These are phyloP conservation scores for Kryptopterus vitreolus DNA, from an alignment of 2,797 vertebrate genomes.

Conservation along the genomic window DNA sequence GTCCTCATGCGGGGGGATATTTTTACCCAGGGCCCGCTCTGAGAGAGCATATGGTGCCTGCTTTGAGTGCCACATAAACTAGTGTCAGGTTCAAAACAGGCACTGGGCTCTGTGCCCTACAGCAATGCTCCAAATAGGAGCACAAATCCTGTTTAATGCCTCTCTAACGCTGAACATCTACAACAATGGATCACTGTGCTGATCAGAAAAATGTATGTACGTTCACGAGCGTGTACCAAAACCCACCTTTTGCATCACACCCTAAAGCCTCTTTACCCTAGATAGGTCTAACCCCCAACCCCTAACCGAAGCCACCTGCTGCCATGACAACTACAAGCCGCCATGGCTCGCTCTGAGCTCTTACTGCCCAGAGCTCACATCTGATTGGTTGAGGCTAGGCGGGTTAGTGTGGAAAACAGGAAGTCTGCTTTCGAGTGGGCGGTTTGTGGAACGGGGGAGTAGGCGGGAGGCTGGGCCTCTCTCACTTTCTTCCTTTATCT, in stretches of 20 bases:
- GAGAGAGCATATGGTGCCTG: conserved; percentile 77
- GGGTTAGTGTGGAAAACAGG: conserved; percentile 79
- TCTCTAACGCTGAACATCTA: conserved; percentile 19
- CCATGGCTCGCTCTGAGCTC: conserved; percentile 64
- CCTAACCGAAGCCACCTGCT: conserved; percentile 65
- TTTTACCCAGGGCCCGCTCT: conserved; percentile 74
- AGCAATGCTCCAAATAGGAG: conserved; percentile 66
- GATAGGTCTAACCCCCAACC: conserved; percentile 25
- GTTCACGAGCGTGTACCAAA: background rate
- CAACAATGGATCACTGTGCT: conserved; percentile 11
- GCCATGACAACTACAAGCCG: conserved; percentile 67
- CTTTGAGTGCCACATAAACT: conserved; percentile 73
- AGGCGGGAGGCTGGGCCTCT: conserved; percentile 67
- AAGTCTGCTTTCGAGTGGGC: conserved; percentile 76
- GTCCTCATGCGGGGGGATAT: conserved; percentile 70
- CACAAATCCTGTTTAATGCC: conserved; percentile 48
- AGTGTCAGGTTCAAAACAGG: conserved; percentile 59
- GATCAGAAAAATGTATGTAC: conserved; percentile 4
- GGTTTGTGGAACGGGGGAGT: conserved; percentile 74
- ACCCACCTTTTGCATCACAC: conserved; percentile 15
- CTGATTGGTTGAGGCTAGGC: conserved; percentile 69
- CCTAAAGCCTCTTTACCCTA: conserved; percentile 30
- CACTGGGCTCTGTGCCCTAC: conserved; percentile 61
- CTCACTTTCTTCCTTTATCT: conserved; percentile 43
- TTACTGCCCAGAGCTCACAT: conserved; percentile 63